Conservation (phyloP, 2,113 vertebrate genomes). For the Accipiter virgatus region DNA sequence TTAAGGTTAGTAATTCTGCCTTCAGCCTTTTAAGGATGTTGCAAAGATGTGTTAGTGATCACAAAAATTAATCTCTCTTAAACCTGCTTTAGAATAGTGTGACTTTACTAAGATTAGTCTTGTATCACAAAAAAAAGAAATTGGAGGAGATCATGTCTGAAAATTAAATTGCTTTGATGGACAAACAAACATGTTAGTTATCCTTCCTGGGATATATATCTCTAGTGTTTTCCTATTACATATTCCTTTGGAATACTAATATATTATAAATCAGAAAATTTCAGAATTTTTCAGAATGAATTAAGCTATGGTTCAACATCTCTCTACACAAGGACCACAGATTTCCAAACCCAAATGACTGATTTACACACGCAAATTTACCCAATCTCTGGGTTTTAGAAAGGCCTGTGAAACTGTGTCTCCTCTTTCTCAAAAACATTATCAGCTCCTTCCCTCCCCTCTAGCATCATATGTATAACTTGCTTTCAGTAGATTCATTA, state of each 20-base stretch:
- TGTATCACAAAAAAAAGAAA: not conserved
- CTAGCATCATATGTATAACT: not conserved
- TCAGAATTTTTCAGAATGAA: not conserved
- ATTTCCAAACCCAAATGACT: not conserved
- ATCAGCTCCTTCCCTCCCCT: not conserved
- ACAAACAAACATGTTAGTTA: not conserved
- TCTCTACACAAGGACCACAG: not conserved
- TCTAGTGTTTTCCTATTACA: not conserved
- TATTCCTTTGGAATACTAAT: not conserved
- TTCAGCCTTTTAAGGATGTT: not conserved
- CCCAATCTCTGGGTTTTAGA: not conserved
- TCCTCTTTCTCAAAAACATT: not conserved
- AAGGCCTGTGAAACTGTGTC: not conserved
- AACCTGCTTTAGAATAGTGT: not conserved
- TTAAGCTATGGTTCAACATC: not conserved
- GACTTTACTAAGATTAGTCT: not conserved
- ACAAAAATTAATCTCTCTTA: not conserved
- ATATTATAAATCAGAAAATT: not conserved
- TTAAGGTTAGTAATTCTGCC: conserved; percentile 12
- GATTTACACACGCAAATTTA: not conserved
- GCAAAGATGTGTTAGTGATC: not conserved
- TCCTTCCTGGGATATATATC: not conserved
- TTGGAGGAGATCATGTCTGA: not conserved
- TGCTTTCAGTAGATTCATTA: not conserved
- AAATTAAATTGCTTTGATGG: not conserved